Evolutionary conservation across 2,113 vertebrate species (phyloP), one percentile per base, ranked within the genome.

Genomic region (Glareola pratincola): DNA sequence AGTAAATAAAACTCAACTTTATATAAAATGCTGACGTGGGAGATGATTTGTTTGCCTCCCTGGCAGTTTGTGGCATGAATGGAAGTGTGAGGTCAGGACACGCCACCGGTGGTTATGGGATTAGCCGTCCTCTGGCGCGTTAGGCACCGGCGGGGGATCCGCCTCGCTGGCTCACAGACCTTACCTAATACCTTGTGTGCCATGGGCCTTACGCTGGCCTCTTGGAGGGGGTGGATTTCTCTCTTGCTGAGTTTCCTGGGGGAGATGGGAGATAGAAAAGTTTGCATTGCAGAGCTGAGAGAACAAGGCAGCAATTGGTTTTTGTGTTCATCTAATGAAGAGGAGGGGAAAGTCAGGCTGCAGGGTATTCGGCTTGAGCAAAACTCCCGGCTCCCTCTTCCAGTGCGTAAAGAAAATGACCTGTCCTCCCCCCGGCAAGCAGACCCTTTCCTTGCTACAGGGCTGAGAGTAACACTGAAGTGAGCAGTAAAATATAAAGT

Each of bases 1-100:
- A 97, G 62, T 97, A 97, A 97, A 95, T 95, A 95, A 95, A 90
- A 41, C 39, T 45, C 53, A 73, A 48, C 36, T 89, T 92, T 34
- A 19, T 86, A 17, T 79, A 32, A 77, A 88, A 92, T 18, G 45
- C 47, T 86, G 88, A 72, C 14, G 12, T 7, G 9, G 63, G 76
- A 68, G 66, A 41, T 71, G 48, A 71, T 76, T 72, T 85, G 50
- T 79, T 85, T 93, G 27, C 63, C 66, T 86, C 36, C 66, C 37
- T 3, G 29, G 48, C 43, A 22, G 27, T 80, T 71, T 73, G 45
- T 57, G 72, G 41, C 41, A 47, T 45, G 41, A 80, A 37, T 41
- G 64, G 79, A 60, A 43, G 7, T 4, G 12, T 23, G 41, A 67
- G 37, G 34, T 88, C 50, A 41, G 75, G 72, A 41, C 37, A 16